phyloP scores from a whole-genome alignment of 2,888 invertebrate genomes.

The Laspeyria flexula region DNA sequence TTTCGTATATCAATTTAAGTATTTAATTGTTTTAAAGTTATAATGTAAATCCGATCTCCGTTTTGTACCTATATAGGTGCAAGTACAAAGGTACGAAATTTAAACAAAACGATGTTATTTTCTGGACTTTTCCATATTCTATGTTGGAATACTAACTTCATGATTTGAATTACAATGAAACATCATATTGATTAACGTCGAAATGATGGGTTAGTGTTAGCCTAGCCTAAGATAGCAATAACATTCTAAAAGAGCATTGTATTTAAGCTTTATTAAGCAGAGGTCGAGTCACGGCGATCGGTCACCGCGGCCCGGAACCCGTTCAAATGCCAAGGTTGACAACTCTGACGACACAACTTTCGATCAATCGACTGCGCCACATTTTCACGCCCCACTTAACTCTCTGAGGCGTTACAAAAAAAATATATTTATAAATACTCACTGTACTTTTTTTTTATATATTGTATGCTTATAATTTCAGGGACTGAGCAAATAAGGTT shows the following conservation, averaged over 20 bases:
- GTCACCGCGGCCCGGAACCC: conserved; percentile 78
- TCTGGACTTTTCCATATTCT: too few species aligned
- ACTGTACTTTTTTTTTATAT: conserved; percentile 1
- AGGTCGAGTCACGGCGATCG: conserved; percentile 65
- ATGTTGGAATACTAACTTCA: too few species aligned
- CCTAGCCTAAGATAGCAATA: conserved; percentile 18
- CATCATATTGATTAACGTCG: neutral
- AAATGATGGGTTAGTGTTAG: conserved; percentile 1
- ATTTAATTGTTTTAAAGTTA: too few species aligned
- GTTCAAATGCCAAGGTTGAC: conserved; percentile 86
- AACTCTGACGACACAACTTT: conserved; percentile 85
- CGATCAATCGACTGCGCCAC: conserved; percentile 78
- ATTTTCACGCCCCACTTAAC: conserved; percentile 79
- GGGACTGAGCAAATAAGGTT: too few species aligned
- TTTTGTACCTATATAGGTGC: too few species aligned
- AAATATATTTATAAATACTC: conserved; percentile 15
- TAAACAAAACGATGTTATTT: too few species aligned
- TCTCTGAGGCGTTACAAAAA: conserved; percentile 24
- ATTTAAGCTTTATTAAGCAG: conserved; percentile 52
- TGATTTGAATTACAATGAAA: neutral
- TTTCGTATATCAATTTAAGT: too few species aligned
- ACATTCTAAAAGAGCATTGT: conserved; percentile 32
- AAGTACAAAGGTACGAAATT: too few species aligned
- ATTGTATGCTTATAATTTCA: too few species aligned
- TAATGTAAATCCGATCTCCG: too few species aligned